Conservation (phyloP, 92 coral and sea anemone species). For the Muricea muricata region DNA sequence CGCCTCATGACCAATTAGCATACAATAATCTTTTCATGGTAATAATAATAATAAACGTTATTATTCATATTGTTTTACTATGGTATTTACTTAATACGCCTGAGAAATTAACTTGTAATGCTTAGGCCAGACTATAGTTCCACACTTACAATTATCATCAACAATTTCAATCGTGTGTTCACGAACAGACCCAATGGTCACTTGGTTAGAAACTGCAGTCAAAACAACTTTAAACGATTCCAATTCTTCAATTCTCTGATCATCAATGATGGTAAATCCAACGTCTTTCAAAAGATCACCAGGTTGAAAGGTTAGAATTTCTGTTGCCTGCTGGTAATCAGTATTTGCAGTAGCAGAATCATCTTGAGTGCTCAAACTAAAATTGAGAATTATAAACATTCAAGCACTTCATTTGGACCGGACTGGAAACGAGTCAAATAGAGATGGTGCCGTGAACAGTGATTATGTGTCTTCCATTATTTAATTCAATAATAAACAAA, state of each 20-base stretch:
- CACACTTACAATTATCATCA: neutral
- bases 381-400: neutral
- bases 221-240: slow-evolving; percentile 12
- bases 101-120: too few relatives aligned
- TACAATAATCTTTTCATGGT: too few relatives aligned
- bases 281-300: slow-evolving; percentile 18
- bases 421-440: too few relatives aligned
- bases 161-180: neutral
- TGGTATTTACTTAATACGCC: too few relatives aligned
- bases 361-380: neutral
- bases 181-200: neutral
- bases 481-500: too few relatives aligned
- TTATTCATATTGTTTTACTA: too few relatives aligned
- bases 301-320: slow-evolving; percentile 36
- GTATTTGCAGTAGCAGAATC: neutral
- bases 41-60: too few relatives aligned
- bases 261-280: slow-evolving; percentile 16
- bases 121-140: too few relatives aligned
- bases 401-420: too few relatives aligned
- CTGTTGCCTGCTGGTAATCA: slow-evolving; percentile 11
- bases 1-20: too few relatives aligned
- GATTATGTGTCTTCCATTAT: too few relatives aligned
- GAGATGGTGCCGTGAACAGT: too few relatives aligned
- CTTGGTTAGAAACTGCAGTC: neutral
- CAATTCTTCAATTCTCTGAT: neutral